phyloP scores from a whole-genome alignment of 1,140 invertebrate genomes.

The Psilanteris sp. region DNA sequence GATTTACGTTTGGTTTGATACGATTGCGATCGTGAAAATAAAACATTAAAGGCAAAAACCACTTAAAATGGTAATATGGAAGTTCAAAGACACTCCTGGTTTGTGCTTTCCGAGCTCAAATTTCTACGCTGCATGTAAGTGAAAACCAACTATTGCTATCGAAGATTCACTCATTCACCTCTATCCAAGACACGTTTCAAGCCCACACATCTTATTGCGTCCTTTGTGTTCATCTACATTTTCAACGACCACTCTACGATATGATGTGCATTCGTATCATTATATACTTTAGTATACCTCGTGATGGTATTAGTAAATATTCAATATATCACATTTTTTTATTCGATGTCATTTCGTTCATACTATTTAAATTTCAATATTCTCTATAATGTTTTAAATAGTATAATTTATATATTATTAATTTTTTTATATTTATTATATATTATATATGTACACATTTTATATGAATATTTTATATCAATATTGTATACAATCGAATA shows the following conservation, averaged over 20 bases:
- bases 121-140: conserved; percentile 45
- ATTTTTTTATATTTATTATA: no score
- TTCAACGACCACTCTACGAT: conserved; percentile 39
- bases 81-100: conserved; percentile 58
- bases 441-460: no score
- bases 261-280: conserved; percentile 44
- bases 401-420: no score
- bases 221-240: conserved; percentile 39
- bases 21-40: conserved; percentile 49
- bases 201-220: conserved; percentile 43
- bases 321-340: no score
- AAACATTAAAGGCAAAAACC: conserved; percentile 28
- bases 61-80: conserved; percentile 61
- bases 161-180: conserved; percentile 42
- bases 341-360: no score
- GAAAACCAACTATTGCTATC: conserved; percentile 44
- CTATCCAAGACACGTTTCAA: conserved; percentile 41
- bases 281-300: conserved; percentile 23
- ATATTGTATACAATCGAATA: no score
- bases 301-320: conserved; percentile 15
- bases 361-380: no score
- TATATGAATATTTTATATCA: no score
- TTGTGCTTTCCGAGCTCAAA: conserved; percentile 51
- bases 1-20: conserved; percentile 57
- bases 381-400: no score